These are phyloP conservation scores for Potorous gilbertii DNA, from an alignment of 2,797 vertebrate species.

Conservation along the genomic window DNA sequence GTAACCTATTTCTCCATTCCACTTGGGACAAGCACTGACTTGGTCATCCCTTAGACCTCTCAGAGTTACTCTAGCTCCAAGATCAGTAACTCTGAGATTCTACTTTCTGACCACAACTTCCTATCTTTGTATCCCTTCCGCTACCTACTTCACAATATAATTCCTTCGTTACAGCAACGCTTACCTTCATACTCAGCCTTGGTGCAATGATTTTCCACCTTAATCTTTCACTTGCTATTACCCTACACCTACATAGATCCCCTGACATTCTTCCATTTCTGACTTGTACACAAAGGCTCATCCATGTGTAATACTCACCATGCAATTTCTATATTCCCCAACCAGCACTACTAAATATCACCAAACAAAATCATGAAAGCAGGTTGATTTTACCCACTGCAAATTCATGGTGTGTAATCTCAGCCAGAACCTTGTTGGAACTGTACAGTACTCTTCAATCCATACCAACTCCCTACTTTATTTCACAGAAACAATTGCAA, in stretches of 20 bases:
- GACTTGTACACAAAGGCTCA: neutral
- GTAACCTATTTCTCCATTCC: neutral
- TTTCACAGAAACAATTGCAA: neutral
- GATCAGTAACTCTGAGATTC: neutral
- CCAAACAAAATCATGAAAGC: neutral
- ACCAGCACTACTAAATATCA: neutral
- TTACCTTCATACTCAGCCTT: neutral
- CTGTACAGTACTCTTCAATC: neutral
- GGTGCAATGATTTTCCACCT: neutral
- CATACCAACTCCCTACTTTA: neutral
- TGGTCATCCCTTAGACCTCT: neutral
- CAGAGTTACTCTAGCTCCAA: neutral
- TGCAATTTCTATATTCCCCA: neutral
- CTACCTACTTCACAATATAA: neutral
- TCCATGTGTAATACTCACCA: neutral
- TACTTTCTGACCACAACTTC: neutral
- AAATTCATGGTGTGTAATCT: neutral
- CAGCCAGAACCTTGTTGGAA: neutral
- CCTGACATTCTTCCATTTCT: neutral
- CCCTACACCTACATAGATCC: neutral
- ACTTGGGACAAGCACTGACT: neutral
- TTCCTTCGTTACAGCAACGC: neutral
- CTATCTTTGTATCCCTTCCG: neutral
- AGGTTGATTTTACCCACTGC: neutral
- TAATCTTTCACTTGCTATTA: neutral